Conservation (phyloP, 2,888 invertebrate genomes). For the Drosophila paranaensis region DNA sequence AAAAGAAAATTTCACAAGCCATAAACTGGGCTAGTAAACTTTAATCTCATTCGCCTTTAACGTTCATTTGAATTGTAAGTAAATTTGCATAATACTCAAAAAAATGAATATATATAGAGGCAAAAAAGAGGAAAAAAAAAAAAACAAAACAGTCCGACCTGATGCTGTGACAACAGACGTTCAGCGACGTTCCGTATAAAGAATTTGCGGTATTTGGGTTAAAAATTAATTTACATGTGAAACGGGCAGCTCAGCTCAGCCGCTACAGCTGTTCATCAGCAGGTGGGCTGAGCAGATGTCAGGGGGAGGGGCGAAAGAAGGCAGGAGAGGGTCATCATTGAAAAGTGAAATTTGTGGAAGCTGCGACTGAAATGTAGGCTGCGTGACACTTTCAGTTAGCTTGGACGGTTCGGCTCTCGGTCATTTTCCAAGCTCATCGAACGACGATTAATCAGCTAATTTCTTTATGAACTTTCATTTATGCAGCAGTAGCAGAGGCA, state of each 20-base stretch:
- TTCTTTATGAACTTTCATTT: slow-evolving; percentile 81
- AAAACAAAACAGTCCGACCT: slow-evolving; percentile 33
- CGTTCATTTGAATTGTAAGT: slow-evolving; percentile 64
- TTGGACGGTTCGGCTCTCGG: slow-evolving; percentile 41
- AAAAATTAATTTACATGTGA: slow-evolving; percentile 82
- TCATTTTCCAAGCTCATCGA: slow-evolving; percentile 80
- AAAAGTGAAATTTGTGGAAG: slow-evolving; percentile 76
- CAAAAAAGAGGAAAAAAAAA: slow-evolving; percentile 1
- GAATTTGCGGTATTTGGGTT: slow-evolving; percentile 82
- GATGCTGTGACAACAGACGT: slow-evolving; percentile 44
- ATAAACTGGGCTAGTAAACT: slow-evolving; percentile 58
- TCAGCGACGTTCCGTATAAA: slow-evolving; percentile 63
- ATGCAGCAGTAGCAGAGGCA: slow-evolving; percentile 53
- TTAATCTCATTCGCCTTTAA: slow-evolving; percentile 56
- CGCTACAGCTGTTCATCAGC: slow-evolving; percentile 30
- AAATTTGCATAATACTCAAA: slow-evolving; percentile 73
- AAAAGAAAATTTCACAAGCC: slow-evolving; percentile 66
- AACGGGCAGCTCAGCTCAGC: slow-evolving; percentile 55
- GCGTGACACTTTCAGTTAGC: slow-evolving; percentile 79
- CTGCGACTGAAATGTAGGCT: slow-evolving; percentile 71
- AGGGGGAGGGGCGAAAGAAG: slow-evolving; percentile 1
- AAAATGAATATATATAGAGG: slow-evolving; percentile 23
- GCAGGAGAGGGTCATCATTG: slow-evolving; percentile 61
- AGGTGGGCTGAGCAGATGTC: slow-evolving; percentile 7
- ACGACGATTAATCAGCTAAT: slow-evolving; percentile 80